Evolutionary conservation across 2,797 vertebrate genomes (phyloP), one percentile per base, ranked within the genome.

Genomic region (Bradypodion ventrale): DNA sequence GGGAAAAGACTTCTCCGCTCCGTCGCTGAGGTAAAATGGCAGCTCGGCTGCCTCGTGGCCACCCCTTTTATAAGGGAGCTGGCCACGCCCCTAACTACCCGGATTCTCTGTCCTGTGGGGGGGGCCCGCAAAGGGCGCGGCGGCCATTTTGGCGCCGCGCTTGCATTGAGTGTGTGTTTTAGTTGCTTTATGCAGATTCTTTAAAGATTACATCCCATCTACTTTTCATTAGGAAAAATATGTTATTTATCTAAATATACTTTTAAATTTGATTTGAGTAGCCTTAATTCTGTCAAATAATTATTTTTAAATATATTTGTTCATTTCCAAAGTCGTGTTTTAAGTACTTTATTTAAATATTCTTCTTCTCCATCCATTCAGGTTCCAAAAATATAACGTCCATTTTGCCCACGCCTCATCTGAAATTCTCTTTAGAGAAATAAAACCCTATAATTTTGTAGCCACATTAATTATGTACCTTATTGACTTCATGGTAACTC

Each of bases 91-190:
- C n/a, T n/a, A n/a, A n/a, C n/a, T n/a, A n/a, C n/a, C n/a, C n/a
- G n/a, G n/a, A n/a, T n/a, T n/a, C n/a, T n/a, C n/a, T n/a, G n/a
- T n/a, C n/a, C n/a, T n/a, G n/a, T n/a, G n/a, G n/a, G n/a, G n/a
- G n/a, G n/a, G n/a, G n/a, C n/a, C n/a, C n/a, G n/a, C n/a, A n/a
- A n/a, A n/a, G n/a, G n/a, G n/a, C n/a, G n/a, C n/a, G n/a, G n/a
- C n/a, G n/a, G n/a, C n/a, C n/a, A n/a, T n/a, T n/a, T n/a, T n/a
- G n/a, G n/a, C n/a, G n/a, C n/a, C n/a, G n/a, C n/a, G n/a, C n/a
- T n/a, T n/a, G n/a, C n/a, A n/a, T n/a, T n/a, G n/a, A n/a, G 2
- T 87, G 49, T 78, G 75, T 89, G 3, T 19, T 89, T 85, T 73
- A 87, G 13, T 63, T 81, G 83, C 70, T 75, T 66, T 1, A 2